Percentiles rank a stretch among this genome's conserved stretches.
phyloP scores from a whole-genome alignment of 2,113 vertebrate species.

The cat (Felis catus) region F.catus_Fca126_mat1.0 CM031418.1:77479501-77480000 shows the following conservation, averaged over 20 bases:
- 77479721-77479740: neutral
- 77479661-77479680: neutral
- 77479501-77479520: neutral
- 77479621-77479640: neutral
- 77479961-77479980: neutral
- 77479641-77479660: neutral
- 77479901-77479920: neutral
- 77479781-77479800: neutral
- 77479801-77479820: constrained; percentile 16
- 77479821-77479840: neutral
- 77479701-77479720: neutral
- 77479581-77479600: neutral
- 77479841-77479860: neutral
- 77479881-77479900: neutral
- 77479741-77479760: neutral
- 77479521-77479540: neutral
- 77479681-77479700: neutral
- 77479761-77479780: neutral
- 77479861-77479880: neutral
- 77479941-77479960: neutral
- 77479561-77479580: neutral
- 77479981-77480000: neutral
- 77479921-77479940: neutral
- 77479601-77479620: neutral
- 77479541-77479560: neutral